Conservation (phyloP, 2,888 invertebrate genomes). For the Drosophila helvetica region DNA sequence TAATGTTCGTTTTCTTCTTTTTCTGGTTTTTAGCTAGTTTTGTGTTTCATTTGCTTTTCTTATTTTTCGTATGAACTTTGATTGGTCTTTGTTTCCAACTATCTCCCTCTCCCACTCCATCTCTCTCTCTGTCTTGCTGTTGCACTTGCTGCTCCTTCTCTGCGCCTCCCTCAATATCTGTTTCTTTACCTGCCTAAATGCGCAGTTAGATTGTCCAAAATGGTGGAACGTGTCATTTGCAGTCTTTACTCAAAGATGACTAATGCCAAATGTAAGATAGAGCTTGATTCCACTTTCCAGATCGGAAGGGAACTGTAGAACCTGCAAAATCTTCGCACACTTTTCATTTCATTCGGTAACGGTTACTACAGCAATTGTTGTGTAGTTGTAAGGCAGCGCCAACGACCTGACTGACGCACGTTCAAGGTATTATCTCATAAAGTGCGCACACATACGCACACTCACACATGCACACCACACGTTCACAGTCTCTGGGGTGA, state of each 20-base stretch:
- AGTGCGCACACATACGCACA: constrained; percentile 21
- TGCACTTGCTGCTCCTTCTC: not conserved
- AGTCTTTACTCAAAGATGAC: constrained; percentile 29
- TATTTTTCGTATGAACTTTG: constrained; percentile 40
- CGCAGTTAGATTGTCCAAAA: constrained; percentile 55
- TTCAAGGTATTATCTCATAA: constrained; percentile 80
- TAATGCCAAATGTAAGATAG: constrained; percentile 33
- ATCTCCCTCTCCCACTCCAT: not conserved
- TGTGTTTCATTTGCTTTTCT: constrained; percentile 14
- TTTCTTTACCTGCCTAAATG: constrained; percentile 28
- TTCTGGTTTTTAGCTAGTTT: constrained; percentile 22
- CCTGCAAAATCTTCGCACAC: constrained; percentile 38
- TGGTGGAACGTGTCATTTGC: constrained; percentile 49
- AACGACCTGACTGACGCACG: constrained; percentile 78
- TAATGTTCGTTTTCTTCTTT: constrained; percentile 27
- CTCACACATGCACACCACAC: constrained; percentile 7
- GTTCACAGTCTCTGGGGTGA: not conserved
- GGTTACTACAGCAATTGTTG: constrained; percentile 43
- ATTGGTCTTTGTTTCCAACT: constrained; percentile 32
- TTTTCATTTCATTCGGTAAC: constrained; percentile 65
- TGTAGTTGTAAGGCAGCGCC: constrained; percentile 65
- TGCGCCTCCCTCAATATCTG: not conserved
- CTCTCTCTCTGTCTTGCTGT: constrained; percentile 12
- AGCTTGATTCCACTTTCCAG: constrained; percentile 7
- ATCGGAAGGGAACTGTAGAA: constrained; percentile 25